A percentile compares a stretch with the other conserved stretches of the same genome.
Evolutionary conservation across 2,888 invertebrate species (phyloP).

Genomic region (Eurois occulta): DNA sequence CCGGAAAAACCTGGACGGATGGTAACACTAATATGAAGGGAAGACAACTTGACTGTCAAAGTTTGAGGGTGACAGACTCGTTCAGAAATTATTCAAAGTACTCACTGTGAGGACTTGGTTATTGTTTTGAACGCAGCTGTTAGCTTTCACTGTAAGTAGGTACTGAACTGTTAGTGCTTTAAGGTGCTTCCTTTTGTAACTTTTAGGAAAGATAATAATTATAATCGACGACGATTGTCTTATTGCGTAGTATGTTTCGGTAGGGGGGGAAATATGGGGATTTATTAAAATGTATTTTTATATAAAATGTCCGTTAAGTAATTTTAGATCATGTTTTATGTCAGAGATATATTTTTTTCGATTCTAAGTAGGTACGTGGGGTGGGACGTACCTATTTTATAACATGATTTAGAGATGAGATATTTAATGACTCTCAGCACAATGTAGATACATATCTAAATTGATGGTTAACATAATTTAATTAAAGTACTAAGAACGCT

Average conservation of each 20-base stretch:
- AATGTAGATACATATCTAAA: neutral
- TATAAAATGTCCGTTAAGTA: neutral
- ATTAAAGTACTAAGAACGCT: neutral
- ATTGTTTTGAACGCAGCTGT: slow-evolving; percentile 55
- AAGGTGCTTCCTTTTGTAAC: neutral
- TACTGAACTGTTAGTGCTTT: slow-evolving; percentile 32
- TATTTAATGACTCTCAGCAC: neutral
- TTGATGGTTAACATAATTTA: neutral
- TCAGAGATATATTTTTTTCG: neutral
- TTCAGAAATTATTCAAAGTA: slow-evolving; percentile 56
- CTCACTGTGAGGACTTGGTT: slow-evolving; percentile 31
- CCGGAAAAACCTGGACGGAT: neutral
- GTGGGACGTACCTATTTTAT: too few relatives aligned
- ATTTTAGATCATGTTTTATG: neutral
- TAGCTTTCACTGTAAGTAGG: slow-evolving; percentile 8
- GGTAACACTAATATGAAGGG: neutral
- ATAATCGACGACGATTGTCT: neutral
- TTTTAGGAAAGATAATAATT: neutral
- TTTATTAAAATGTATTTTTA: neutral
- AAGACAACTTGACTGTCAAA: slow-evolving; percentile 40
- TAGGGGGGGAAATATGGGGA: neutral
- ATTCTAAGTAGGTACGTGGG: too few relatives aligned
- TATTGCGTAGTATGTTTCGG: neutral
- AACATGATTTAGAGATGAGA: neutral
- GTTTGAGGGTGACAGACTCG: slow-evolving; percentile 47